Conservation (phyloP, 1,140 invertebrate species). For the Hetaerina americana region DNA sequence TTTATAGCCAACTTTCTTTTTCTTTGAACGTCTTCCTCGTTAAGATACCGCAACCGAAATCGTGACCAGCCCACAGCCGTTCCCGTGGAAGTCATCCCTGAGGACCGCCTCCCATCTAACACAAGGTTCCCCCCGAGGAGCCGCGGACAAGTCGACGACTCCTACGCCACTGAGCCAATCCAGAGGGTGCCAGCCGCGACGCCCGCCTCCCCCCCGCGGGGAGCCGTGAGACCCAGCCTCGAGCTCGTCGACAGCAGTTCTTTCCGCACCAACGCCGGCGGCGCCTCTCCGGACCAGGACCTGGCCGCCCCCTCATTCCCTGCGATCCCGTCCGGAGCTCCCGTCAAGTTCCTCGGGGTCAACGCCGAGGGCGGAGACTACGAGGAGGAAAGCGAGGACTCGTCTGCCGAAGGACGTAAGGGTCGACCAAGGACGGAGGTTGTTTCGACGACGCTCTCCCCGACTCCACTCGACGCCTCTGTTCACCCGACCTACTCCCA, state of each 20-base stretch:
- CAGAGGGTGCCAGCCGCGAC: background rate
- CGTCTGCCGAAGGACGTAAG: background rate
- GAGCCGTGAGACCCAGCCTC: conserved; percentile 46
- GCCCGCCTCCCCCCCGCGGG: conserved; percentile 14
- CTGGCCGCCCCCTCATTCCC: conserved; percentile 1
- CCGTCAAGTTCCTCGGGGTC: conserved; percentile 1
- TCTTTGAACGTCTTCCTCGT: too few relatives aligned
- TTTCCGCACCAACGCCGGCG: conserved; percentile 51
- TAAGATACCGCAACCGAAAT: background rate
- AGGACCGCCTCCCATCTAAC: conserved; percentile 56
- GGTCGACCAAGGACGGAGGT: background rate
- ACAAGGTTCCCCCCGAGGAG: conserved; percentile 64
- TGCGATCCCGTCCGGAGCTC: background rate
- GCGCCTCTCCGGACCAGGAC: conserved; percentile 15
- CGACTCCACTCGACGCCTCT: background rate
- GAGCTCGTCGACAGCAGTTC: conserved; percentile 65
- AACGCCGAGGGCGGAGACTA: background rate
- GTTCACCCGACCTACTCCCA: background rate
- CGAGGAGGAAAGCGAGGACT: background rate
- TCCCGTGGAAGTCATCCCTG: conserved; percentile 14
- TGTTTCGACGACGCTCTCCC: background rate
- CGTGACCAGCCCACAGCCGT: background rate
- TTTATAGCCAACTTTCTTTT: background rate
- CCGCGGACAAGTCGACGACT: conserved; percentile 38
- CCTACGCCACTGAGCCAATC: conserved; percentile 12